A percentile compares a stretch with the other conserved stretches of the same genome.
phyloP scores from a whole-genome alignment of 2,888 invertebrate genomes.

The Synanthedon formicaeformis region DNA sequence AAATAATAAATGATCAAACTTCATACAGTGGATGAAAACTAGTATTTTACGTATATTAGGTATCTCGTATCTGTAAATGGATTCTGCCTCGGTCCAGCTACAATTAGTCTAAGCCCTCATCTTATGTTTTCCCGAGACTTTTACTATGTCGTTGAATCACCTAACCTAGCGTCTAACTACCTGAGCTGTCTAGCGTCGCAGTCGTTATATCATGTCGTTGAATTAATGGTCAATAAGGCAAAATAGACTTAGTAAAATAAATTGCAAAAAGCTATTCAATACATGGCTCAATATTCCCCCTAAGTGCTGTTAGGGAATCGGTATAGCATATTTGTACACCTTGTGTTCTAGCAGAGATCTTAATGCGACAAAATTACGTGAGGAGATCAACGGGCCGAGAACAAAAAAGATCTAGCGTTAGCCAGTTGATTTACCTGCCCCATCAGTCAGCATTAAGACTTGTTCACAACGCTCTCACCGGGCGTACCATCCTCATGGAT shows the following conservation, averaged over 20 bases:
- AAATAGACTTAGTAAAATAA: not conserved
- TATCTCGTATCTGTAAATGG: too few relatives aligned
- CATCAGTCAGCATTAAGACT: conserved; percentile 34
- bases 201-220: too few relatives aligned
- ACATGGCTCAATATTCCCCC: not conserved
- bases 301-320: not conserved
- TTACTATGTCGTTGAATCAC: too few relatives aligned
- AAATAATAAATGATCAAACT: too few relatives aligned
- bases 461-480: not conserved
- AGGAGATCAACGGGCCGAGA: conserved; percentile 25
- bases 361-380: conserved; percentile 19
- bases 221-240: too few relatives aligned
- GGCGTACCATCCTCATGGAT: not conserved
- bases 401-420: conserved; percentile 13
- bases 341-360: not conserved
- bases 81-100: too few relatives aligned
- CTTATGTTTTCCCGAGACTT: too few relatives aligned
- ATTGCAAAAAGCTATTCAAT: not conserved
- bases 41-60: too few relatives aligned
- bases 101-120: too few relatives aligned
- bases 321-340: not conserved
- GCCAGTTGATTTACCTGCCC: conserved; percentile 34
- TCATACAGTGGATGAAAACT: too few relatives aligned
- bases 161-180: too few relatives aligned
- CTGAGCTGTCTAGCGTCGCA: too few relatives aligned